These are phyloP conservation scores for Habroteleia sp. DNA, from an alignment of 2,888 invertebrate species.

Conservation along the genomic window DNA sequence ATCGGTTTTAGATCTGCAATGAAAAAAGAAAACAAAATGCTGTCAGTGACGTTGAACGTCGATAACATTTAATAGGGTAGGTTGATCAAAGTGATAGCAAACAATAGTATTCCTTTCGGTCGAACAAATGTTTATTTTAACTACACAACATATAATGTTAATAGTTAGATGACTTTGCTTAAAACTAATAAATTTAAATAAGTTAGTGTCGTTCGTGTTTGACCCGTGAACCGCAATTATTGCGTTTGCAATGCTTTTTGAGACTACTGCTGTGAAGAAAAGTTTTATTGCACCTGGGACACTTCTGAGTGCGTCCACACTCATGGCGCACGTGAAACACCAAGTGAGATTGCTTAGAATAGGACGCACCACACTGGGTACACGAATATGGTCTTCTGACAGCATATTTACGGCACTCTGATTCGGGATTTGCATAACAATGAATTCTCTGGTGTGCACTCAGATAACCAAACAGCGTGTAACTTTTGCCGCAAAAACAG, in stretches of 20 bases:
- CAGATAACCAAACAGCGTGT: slow-evolving; percentile 63
- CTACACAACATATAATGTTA: too few species aligned
- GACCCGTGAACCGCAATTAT: slow-evolving; percentile 9
- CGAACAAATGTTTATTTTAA: slow-evolving; percentile 5
- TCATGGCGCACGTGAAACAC: slow-evolving; percentile 72
- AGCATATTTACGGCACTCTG: slow-evolving; percentile 64
- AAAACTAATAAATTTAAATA: not conserved
- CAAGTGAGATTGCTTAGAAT: slow-evolving; percentile 69
- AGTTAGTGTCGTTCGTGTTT: not conserved
- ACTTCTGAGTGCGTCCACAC: slow-evolving; percentile 70
- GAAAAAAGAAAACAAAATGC: slow-evolving; percentile 29
- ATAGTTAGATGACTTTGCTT: not conserved
- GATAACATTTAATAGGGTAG: too few species aligned
- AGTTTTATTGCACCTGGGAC: slow-evolving; percentile 68
- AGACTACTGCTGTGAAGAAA: slow-evolving; percentile 69
- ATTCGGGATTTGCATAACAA: slow-evolving; percentile 70
- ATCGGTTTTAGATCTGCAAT: slow-evolving; percentile 28
- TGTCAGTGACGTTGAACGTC: slow-evolving; percentile 28
- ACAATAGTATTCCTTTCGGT: too few species aligned
- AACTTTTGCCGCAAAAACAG: slow-evolving; percentile 69
- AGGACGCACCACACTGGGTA: slow-evolving; percentile 69
- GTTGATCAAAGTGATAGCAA: not conserved
- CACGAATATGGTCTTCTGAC: slow-evolving; percentile 68
- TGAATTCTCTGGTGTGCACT: slow-evolving; percentile 65
- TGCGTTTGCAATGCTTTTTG: slow-evolving; percentile 36